phyloP scores from a whole-genome alignment of 1,140 invertebrate genomes.

The Atopsyche davidsoni region DNA sequence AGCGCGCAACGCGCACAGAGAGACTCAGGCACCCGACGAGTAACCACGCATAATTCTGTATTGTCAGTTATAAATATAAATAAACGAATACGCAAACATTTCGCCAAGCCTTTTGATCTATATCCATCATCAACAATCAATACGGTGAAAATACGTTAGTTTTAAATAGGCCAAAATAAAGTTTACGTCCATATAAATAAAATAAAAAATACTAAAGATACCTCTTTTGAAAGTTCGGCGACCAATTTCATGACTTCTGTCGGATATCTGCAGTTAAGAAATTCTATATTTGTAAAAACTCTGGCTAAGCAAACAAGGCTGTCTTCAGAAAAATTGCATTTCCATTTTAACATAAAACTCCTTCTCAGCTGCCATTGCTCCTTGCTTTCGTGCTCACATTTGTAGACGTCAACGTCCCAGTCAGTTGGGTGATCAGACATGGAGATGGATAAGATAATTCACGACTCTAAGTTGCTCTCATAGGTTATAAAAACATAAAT shows the following conservation, averaged over 20 bases:
- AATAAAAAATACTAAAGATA: constrained; percentile 27
- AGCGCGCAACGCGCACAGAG: too few relatives aligned
- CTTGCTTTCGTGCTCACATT: constrained; percentile 65
- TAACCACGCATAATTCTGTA: too few relatives aligned
- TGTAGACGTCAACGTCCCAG: constrained; percentile 60
- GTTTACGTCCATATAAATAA: constrained; percentile 2
- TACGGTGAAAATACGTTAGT: too few relatives aligned
- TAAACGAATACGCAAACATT: too few relatives aligned
- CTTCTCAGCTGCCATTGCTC: constrained; percentile 76
- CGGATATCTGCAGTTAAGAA: constrained; percentile 74
- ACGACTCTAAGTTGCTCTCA: too few relatives aligned
- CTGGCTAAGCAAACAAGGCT: constrained; percentile 73
- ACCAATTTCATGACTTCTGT: constrained; percentile 50
- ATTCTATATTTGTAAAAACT: constrained; percentile 76
- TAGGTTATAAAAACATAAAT: too few relatives aligned
- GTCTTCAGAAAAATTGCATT: constrained; percentile 63
- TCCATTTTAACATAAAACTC: constrained; percentile 66
- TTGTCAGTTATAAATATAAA: too few relatives aligned
- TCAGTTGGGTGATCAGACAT: constrained; percentile 32
- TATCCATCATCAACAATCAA: too few relatives aligned
- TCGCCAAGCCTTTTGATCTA: too few relatives aligned
- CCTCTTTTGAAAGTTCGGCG: constrained; percentile 45
- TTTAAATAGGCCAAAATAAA: too few relatives aligned
- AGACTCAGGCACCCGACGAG: too few relatives aligned
- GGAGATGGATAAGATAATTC: too few relatives aligned